A percentile compares a stretch with the other conserved stretches of the same genome.
Evolutionary conservation across 2,888 invertebrate species (phyloP).

Genomic region (Eupithecia abbreviata): DNA sequence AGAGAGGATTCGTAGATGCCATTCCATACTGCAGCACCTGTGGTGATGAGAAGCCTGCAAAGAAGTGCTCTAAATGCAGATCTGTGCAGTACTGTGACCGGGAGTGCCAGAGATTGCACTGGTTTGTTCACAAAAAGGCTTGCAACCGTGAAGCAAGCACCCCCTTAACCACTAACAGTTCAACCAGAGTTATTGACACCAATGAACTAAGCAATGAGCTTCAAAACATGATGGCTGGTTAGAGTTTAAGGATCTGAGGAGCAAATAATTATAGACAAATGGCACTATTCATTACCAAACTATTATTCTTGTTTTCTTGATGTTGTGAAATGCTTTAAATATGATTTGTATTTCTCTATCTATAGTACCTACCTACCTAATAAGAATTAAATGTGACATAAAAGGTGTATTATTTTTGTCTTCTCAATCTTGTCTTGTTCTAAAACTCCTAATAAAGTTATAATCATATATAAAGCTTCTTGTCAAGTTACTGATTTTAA

Average conservation of each 20-base stretch:
- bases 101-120: conserved; percentile 96
- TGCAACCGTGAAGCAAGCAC: conserved; percentile 87
- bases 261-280: conserved; percentile 23
- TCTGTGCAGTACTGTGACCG: conserved; percentile 96
- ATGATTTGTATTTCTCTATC: conserved; percentile 42
- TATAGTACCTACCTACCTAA: conserved; percentile 23
- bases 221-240: conserved; percentile 78
- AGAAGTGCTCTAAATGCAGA: conserved; percentile 98
- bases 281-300: conserved; percentile 34
- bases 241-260: conserved; percentile 40
- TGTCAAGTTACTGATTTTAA: background rate
- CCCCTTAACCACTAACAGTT: conserved; percentile 53
- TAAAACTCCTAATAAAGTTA: background rate
- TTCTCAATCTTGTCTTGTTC: background rate
- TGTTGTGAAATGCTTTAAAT: conserved; percentile 48
- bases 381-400: conserved; percentile 44
- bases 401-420: background rate
- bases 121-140: conserved; percentile 95
- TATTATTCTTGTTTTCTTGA: conserved; percentile 40
- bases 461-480: background rate
- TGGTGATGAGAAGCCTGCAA: conserved; percentile 93
- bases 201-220: conserved; percentile 79
- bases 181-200: conserved; percentile 69
- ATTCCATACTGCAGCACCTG: conserved; percentile 91
- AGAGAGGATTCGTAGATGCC: conserved; percentile 89